Conservation (phyloP, 2,797 vertebrate species). For the Darevskia nairensis region DNA sequence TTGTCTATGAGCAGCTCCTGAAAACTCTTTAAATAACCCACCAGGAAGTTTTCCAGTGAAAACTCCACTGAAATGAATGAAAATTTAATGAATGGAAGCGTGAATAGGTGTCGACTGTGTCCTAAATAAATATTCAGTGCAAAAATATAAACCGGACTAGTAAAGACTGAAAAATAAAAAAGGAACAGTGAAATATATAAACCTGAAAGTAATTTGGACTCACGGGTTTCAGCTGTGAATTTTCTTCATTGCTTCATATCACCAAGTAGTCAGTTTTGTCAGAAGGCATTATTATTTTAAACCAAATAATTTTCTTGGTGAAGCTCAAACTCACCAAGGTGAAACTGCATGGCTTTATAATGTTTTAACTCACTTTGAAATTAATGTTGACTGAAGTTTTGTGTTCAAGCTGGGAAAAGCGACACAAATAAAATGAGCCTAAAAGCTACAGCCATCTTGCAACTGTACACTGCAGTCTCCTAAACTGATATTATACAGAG, state of each 20-base stretch:
- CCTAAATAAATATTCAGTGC: neutral
- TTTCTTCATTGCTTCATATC: conserved; percentile 58
- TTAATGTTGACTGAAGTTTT: conserved; percentile 48
- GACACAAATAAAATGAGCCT: conserved; percentile 21
- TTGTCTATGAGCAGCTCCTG: conserved; percentile 48
- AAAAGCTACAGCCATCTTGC: conserved; percentile 45
- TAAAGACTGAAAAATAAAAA: conserved; percentile 41
- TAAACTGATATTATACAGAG: conserved; percentile 35
- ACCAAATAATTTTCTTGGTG: conserved; percentile 59
- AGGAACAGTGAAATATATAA: conserved; percentile 60
- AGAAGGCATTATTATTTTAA: conserved; percentile 49
- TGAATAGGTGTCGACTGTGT: conserved; percentile 34
- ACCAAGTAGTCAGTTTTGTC: conserved; percentile 58
- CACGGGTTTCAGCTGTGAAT: conserved; percentile 53
- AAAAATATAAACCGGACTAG: conserved; percentile 49
- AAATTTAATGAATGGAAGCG: neutral
- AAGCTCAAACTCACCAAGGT: conserved; percentile 52
- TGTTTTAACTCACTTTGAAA: conserved; percentile 53
- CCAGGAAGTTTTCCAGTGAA: neutral
- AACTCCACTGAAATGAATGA: neutral
- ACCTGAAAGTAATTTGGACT: conserved; percentile 62
- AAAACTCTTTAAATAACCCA: conserved; percentile 41
- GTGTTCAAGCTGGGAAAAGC: conserved; percentile 34
- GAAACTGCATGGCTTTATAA: conserved; percentile 52
- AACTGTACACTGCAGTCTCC: conserved; percentile 42